Base-by-base conservation (phyloP, 1,140 invertebrate genomes). In the Philaenus spumarius region DNA sequence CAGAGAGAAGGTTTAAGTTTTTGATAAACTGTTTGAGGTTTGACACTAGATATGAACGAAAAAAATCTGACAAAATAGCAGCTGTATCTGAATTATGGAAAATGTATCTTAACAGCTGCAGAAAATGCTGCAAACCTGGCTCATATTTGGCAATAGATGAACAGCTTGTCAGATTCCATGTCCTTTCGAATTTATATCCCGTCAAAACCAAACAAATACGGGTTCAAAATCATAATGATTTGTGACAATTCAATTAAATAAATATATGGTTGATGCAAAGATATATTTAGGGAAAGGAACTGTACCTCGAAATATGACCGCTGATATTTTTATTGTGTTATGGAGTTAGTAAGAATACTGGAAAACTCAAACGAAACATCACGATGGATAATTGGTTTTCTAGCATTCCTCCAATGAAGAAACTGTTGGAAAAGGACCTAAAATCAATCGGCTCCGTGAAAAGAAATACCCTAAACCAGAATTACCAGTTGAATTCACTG, bases 141-240 rank as follows among this genome's bases (percentile, higher is more conserved):
- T 24, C 57, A 46, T 65, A 65, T 48, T 48, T 65, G 0, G 65
- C 63, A 19, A 65, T 73, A 42, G 71, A 74, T 62, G 71, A 75
- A 61, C 66, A 68, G 24, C 60, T 75, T 6, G 50, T 75, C 1
- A 50, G 64, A 22, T 77, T 77, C 66, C 53, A 71, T 39, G 74
- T 57, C 56, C 37, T 73, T 76, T 51, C 59, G 66, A 26, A 69
- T 73, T 59, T 77, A 76, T 30, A 30, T 30, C 26, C 26, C 26
- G 9, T 30, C 26, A 4, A 30, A 30, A 30, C 26, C 26, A 30
- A 30, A 30, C 9, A 30, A 30, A 9, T 30, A 30, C 3, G 77
- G 76, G 1, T 62, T 78, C 23, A 76, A 77, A 69, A 66, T n/a
- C n/a, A n/a, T 75, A 42, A 63, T 59, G 3, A 30, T 30, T 30